Base-by-base conservation (phyloP, 2,888 invertebrate genomes). In the Calliopum simillimum region DNA sequence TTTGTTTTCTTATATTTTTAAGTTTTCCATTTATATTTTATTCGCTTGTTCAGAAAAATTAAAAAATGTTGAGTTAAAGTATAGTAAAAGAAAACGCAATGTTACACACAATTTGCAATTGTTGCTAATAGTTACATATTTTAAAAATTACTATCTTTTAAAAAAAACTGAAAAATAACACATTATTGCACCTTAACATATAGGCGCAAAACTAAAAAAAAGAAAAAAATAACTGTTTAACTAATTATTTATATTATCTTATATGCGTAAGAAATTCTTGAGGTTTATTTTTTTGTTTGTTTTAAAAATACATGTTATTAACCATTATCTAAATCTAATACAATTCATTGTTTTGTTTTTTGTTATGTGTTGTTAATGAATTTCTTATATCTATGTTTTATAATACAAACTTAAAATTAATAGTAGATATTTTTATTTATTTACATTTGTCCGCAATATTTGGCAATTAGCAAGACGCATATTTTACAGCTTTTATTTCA, bases 1-100 rank as follows among this genome's bases (percentile, higher is more conserved):
- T 87, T 83, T 82, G 80, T 80, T 81, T 77, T 75, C 79, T 76
- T 70, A 59, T 70, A 59, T 64, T 65, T 43, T 51, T 62, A 43
- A 56, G 4, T 58, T 72, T 70, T 59, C 14, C 68, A 44, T 62
- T 49, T 62, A 43, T 19, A 43, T 65, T 55, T 13, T 4, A 44
- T 49, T 66, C 33, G 33, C 33, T 67, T 61, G n/a, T 23, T 47
- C 33, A 33, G 33, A 8, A 33, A 33, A 33, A 33, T 33, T n/a
- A n/a, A n/a, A 33, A 33, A 33, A 33, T 33, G 33, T 33, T 33
- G 8, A 33, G 33, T 33, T 33, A 33, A 33, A 33, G 33, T n/a
- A n/a, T n/a, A n/a, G n/a, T n/a, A 33, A 33, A 33, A 33, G 33
- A 33, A 33, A 33, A 33, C 1, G 6, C n/a, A 33, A 33, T 33